These are phyloP conservation scores for Amiota mariae DNA, from an alignment of 2,888 invertebrate species.

Conservation along the genomic window DNA sequence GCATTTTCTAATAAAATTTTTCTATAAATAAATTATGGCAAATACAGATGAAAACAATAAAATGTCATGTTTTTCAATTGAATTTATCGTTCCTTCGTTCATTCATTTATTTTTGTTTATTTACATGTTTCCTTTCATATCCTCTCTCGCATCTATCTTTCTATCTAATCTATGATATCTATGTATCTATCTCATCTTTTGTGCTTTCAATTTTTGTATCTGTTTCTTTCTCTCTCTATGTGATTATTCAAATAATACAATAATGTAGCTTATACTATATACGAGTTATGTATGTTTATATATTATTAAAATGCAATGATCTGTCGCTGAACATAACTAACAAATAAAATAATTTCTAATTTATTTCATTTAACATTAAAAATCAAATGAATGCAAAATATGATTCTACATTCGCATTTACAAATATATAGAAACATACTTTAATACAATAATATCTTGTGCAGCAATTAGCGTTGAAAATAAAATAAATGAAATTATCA, in stretches of 20 bases:
- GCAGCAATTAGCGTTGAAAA: neutral
- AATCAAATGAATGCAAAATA: neutral
- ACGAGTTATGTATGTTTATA: slow-evolving; percentile 22
- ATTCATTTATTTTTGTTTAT: neutral
- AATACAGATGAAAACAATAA: neutral
- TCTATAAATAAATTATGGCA: slow-evolving; percentile 11
- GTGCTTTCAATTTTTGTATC: neutral
- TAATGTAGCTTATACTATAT: too few relatives aligned
- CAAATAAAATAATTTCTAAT: slow-evolving; percentile 22
- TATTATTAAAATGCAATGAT: slow-evolving; percentile 25
- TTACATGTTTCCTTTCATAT: neutral
- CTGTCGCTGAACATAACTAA: neutral
- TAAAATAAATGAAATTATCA: neutral
- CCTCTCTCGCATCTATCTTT: slow-evolving; percentile 18
- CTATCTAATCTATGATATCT: neutral
- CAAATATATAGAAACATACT: neutral
- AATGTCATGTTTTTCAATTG: slow-evolving; percentile 12
- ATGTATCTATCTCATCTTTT: too few relatives aligned
- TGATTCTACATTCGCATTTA: too few relatives aligned
- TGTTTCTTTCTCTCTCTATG: slow-evolving; percentile 15
- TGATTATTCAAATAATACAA: neutral
- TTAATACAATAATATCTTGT: neutral
- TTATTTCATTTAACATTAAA: slow-evolving; percentile 13
- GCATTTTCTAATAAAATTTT: slow-evolving; percentile 14
- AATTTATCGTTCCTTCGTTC: neutral